Conservation (phyloP, 2,888 invertebrate genomes). For the Aspidiotus rigidus region DNA sequence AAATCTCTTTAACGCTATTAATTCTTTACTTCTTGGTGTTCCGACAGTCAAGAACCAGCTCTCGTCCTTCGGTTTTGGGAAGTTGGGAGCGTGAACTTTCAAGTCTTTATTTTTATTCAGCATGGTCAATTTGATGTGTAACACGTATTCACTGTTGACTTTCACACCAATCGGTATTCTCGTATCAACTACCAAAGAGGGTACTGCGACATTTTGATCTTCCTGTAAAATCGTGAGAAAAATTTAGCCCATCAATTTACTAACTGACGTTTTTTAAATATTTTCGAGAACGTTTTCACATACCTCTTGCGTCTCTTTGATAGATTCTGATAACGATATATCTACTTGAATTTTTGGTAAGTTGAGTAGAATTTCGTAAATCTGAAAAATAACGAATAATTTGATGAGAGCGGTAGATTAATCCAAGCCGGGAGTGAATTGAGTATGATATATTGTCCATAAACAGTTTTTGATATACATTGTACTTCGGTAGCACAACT, state of each 20-base stretch:
- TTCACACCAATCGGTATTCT: slow-evolving; percentile 15
- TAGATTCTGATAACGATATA: slow-evolving; percentile 20
- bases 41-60: slow-evolving; percentile 90
- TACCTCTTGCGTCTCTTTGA: background rate
- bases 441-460: background rate
- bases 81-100: slow-evolving; percentile 68
- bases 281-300: no score
- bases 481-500: no score
- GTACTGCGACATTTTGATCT: background rate
- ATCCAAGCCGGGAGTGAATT: slow-evolving; percentile 7
- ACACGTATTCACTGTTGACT: slow-evolving; percentile 63
- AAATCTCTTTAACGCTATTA: slow-evolving; percentile 70
- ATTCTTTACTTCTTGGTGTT: slow-evolving; percentile 56
- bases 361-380: slow-evolving; percentile 26
- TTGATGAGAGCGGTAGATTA: background rate
- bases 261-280: no score
- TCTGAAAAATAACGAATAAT: slow-evolving; percentile 19
- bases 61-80: slow-evolving; percentile 88
- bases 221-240: background rate
- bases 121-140: slow-evolving; percentile 51
- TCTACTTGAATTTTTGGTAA: slow-evolving; percentile 29
- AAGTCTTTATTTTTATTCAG: slow-evolving; percentile 50
- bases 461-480: no score
- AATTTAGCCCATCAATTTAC: no score
- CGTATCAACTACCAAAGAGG: slow-evolving; percentile 6